Evolutionary conservation across 2,888 invertebrate genomes (phyloP).

Genomic region (Beris morrisii): DNA sequence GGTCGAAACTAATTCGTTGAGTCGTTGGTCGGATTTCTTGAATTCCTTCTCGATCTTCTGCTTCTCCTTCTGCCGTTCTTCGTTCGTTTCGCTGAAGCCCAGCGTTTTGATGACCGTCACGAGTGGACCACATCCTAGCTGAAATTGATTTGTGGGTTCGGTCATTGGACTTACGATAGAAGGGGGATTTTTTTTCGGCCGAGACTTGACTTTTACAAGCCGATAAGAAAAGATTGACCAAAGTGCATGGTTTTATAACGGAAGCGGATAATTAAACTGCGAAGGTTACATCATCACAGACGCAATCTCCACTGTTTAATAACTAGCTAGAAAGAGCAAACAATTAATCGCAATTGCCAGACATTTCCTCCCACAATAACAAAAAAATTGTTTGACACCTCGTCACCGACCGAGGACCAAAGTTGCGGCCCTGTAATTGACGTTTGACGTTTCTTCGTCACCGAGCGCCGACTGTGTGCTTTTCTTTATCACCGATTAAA

Average conservation of each 20-base stretch:
- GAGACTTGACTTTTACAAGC: too few relatives aligned
- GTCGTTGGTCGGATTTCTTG: conserved; percentile 82
- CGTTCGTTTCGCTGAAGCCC: conserved; percentile 91
- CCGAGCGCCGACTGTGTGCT: neutral
- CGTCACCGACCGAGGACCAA: neutral
- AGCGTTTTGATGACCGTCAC: conserved; percentile 95
- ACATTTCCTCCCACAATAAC: conserved; percentile 23
- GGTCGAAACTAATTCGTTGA: conserved; percentile 85
- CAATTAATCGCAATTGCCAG: conserved; percentile 18
- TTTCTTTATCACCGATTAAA: neutral
- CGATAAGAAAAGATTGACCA: neutral
- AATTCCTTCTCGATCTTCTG: conserved; percentile 92
- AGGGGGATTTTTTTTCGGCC: neutral
- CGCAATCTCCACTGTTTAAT: conserved; percentile 5
- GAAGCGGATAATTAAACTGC: neutral
- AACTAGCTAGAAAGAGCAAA: neutral
- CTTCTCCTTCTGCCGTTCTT: conserved; percentile 90
- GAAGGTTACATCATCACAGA: conserved; percentile 21
- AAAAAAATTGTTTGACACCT: conserved; percentile 19
- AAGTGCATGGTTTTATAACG: neutral
- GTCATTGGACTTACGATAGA: neutral
- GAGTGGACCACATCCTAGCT: conserved; percentile 75
- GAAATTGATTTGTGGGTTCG: conserved; percentile 38
- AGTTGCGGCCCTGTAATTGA: conserved; percentile 28
- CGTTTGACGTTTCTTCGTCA: conserved; percentile 20